phyloP scores from a whole-genome alignment of 2,888 invertebrate genomes.

The Cloeon dipterum region DNA sequence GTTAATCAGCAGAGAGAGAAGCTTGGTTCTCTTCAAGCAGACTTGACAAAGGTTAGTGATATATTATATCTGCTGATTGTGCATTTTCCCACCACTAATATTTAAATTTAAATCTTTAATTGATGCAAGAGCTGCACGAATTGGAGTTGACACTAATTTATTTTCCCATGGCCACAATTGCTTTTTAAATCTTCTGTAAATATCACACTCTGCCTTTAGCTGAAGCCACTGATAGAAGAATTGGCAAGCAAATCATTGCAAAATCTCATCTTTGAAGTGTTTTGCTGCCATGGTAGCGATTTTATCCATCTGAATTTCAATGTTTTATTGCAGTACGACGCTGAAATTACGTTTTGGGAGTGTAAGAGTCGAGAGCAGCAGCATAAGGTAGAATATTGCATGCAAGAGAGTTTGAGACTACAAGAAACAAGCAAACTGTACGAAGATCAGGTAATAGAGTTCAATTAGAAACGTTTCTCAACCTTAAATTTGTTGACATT shows the following conservation, averaged over 20 bases:
- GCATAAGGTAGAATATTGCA: constrained; percentile 57
- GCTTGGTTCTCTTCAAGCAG: constrained; percentile 68
- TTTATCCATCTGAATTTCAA: too few species aligned
- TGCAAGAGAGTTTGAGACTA: constrained; percentile 57
- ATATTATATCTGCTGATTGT: too few species aligned
- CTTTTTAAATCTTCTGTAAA: too few species aligned
- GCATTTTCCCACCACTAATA: too few species aligned
- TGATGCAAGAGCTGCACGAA: too few species aligned
- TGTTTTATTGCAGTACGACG: constrained; percentile 70
- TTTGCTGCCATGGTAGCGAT: constrained; percentile 5
- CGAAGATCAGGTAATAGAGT: constrained; percentile 46
- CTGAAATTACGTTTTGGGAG: constrained; percentile 80
- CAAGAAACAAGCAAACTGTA: constrained; percentile 54
- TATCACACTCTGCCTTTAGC: too few species aligned
- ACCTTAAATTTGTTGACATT: constrained; percentile 5
- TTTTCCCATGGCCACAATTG: too few species aligned
- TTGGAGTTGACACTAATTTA: too few species aligned
- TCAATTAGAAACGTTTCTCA: not conserved
- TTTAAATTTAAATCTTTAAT: too few species aligned
- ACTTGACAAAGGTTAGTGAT: constrained; percentile 54
- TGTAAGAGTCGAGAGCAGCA: constrained; percentile 70
- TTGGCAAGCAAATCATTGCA: too few species aligned
- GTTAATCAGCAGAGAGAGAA: constrained; percentile 84
- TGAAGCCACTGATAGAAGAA: too few species aligned
- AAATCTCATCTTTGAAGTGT: constrained; percentile 3